phyloP scores from a whole-genome alignment of 2,113 vertebrate species.

The Paradisaea rubra region DNA sequence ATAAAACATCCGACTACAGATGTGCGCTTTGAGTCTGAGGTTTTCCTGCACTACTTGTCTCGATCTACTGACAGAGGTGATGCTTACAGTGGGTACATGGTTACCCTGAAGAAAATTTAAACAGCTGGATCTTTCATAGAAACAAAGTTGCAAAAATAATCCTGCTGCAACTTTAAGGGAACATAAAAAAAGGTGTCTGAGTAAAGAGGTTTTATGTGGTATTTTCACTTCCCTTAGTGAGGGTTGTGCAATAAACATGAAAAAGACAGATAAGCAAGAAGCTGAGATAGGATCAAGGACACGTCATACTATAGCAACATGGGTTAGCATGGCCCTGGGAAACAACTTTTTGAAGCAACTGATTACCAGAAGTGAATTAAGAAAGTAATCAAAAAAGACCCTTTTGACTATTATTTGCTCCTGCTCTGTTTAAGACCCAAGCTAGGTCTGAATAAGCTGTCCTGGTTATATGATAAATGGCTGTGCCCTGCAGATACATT shows the following conservation, averaged over 20 bases:
- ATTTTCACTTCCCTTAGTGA: neutral
- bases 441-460: neutral
- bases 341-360: neutral
- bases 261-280: neutral
- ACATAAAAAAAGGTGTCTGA: neutral
- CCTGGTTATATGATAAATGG: neutral
- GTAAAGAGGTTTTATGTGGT: neutral
- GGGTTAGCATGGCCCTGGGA: neutral
- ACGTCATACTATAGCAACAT: neutral
- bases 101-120: neutral
- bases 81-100: neutral
- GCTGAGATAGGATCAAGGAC: neutral
- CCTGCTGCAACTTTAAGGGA: neutral
- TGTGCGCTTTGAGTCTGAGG: accelerated
- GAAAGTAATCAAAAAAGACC: neutral
- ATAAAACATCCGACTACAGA: neutral
- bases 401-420: neutral
- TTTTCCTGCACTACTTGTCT: neutral
- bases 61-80: neutral
- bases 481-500: neutral
- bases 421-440: neutral
- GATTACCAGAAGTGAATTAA: neutral
- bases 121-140: neutral
- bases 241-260: neutral
- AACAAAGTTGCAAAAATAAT: neutral